phyloP scores from a whole-genome alignment of 2,888 invertebrate genomes.

The Troides aeacus region DNA sequence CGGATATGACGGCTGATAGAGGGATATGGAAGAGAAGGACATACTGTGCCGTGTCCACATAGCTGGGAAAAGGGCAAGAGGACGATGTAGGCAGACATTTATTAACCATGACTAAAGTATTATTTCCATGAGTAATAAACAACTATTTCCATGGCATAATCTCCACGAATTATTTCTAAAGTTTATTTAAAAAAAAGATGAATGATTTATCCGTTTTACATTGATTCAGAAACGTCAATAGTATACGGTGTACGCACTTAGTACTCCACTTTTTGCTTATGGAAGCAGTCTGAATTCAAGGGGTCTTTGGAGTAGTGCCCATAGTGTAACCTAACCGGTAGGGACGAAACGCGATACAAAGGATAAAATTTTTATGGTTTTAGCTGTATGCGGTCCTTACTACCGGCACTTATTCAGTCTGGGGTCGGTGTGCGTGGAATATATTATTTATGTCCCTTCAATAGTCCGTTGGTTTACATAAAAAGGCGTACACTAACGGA shows the following conservation, averaged over 20 bases:
- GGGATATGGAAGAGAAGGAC: too few species aligned
- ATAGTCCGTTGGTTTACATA: constrained; percentile 15
- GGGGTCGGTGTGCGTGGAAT: constrained; percentile 26
- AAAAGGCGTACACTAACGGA: constrained; percentile 6
- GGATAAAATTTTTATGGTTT: constrained; percentile 30
- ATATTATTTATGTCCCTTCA: constrained; percentile 24
- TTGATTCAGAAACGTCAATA: neutral
- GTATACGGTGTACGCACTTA: neutral
- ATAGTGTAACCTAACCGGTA: constrained; percentile 28
- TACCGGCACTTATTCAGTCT: constrained; percentile 27
- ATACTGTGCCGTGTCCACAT: too few species aligned
- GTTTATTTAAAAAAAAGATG: too few species aligned
- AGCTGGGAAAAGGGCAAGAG: too few species aligned
- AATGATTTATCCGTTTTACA: neutral
- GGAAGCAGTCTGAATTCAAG: constrained; percentile 23
- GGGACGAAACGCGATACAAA: constrained; percentile 28
- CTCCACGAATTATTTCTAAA: too few species aligned
- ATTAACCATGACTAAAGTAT: too few species aligned
- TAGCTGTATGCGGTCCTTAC: constrained; percentile 26
- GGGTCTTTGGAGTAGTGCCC: constrained; percentile 23
- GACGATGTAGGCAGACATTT: too few species aligned
- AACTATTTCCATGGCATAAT: too few species aligned
- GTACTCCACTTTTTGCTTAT: constrained; percentile 16
- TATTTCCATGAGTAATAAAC: too few species aligned
- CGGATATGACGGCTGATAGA: too few species aligned